Conservation (phyloP, 2,888 invertebrate genomes). For the Trachelus troglodyta region DNA sequence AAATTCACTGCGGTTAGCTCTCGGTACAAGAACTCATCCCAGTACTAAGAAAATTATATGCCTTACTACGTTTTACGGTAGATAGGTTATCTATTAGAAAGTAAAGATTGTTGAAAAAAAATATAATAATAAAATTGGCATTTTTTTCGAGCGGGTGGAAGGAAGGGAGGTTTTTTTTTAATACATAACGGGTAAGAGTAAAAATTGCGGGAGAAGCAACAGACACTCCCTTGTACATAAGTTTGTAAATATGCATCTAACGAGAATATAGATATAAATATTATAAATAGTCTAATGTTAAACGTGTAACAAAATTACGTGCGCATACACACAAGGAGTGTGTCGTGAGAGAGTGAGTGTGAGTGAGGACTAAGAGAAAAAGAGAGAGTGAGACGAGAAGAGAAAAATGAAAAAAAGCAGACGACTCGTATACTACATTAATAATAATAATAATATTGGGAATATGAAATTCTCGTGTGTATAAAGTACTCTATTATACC, state of each 20-base stretch:
- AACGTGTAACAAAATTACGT: not conserved
- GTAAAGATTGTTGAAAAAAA: not conserved
- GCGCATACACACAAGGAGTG: not conserved
- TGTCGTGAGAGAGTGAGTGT: not conserved
- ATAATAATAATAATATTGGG: not conserved
- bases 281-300: not conserved
- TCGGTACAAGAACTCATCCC: slow-evolving; percentile 14
- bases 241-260: slow-evolving; percentile 60
- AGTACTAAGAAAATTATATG: slow-evolving; percentile 16
- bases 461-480: not conserved
- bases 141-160: slow-evolving; percentile 6
- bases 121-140: not conserved
- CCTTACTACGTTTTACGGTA: slow-evolving; percentile 5
- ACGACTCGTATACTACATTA: not conserved
- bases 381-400: slow-evolving; percentile 20
- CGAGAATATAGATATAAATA: slow-evolving; percentile 32
- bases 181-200: not conserved
- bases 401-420: not conserved
- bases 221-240: slow-evolving; percentile 14
- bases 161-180: not conserved
- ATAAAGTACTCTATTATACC: not conserved
- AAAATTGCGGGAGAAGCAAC: slow-evolving; percentile 9
- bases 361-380: not conserved
- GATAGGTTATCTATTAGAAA: not conserved
- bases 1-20: not conserved